Percentiles rank a stretch among this genome's conserved stretches.
Conservation (phyloP, 2,888 invertebrate species). For the Acleris laterana region DNA sequence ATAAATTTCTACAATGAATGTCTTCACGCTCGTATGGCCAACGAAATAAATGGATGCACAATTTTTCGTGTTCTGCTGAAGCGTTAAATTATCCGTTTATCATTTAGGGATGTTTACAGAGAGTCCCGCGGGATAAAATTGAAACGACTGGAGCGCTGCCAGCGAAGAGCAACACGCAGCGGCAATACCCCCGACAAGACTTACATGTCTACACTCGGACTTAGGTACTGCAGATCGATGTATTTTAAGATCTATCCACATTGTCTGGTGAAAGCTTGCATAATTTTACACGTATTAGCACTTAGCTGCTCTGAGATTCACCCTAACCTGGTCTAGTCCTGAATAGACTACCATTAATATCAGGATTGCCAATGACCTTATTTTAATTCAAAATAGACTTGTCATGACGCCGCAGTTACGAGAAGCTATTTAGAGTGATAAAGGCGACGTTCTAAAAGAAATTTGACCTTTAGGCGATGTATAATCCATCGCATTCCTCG, state of each 20-base stretch:
- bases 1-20: conserved; percentile 66
- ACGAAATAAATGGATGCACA: conserved; percentile 73
- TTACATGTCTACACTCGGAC: conserved; percentile 37
- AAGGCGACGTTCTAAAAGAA: conserved; percentile 2
- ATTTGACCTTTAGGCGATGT: conserved; percentile 23
- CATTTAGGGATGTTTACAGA: conserved; percentile 82
- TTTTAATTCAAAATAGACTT: too few relatives aligned
- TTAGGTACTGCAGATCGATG: neutral
- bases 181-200: conserved; percentile 44
- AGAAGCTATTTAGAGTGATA: neutral
- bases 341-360: neutral
- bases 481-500: conserved; percentile 41
- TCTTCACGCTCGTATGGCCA: conserved; percentile 70
- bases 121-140: conserved; percentile 76
- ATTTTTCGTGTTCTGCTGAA: conserved; percentile 73
- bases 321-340: conserved; percentile 18
- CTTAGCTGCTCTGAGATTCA: conserved; percentile 14
- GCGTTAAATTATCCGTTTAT: conserved; percentile 82
- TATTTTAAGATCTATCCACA: conserved; percentile 7
- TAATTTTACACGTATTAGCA: conserved; percentile 11
- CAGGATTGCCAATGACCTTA: too few relatives aligned
- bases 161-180: conserved; percentile 60
- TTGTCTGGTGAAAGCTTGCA: conserved; percentile 1
- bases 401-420: neutral
- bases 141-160: conserved; percentile 81